Evolutionary conservation across 2,797 vertebrate species (phyloP), one percentile per base, ranked within the genome.

Genomic region (Mionectes olivaceus): DNA sequence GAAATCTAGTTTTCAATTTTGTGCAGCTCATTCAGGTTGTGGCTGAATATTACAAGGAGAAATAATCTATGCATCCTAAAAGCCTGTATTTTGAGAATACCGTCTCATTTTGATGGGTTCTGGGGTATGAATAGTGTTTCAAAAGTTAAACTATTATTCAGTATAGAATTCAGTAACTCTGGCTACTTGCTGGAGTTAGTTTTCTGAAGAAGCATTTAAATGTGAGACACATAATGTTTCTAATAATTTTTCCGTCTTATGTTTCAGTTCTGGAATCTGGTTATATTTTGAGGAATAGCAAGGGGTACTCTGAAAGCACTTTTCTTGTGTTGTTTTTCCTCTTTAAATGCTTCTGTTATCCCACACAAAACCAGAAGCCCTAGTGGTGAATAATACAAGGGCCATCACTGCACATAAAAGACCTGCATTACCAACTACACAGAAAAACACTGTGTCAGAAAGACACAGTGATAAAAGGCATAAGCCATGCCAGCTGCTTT

Each of bases 1-100:
- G 77, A 94, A 93, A 67, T 83, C 87, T 96, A 76, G 77, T 89
- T 91, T 94, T 89, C 81, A 88, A 10, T 94, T 94, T 94, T 71
- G 16, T 22, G 76, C 57, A 69, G 69, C 43, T 88, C 75, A 33
- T 78, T 56, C 0, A 37, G 0, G 30, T 89, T 73, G 28, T 83
- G 52, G 55, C 25, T 83, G 76, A 94, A 74, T 77, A 47, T 60
- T 95, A 50, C 78, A 53, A 67, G 25, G n/a, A 61, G 25, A 47
- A 94, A 78, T 63, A 94, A 88, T 14, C 6, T 24, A 27, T 43
- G 22, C 60, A 95, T 53, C 63, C 65, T 68, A 67, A 87, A 91
- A 91, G 13, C 37, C 80, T 56, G 13, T 28, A 13, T 74, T 92
- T 77, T 77, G 43, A 77, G 53, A 92, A 85, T 50, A 35, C 6